phyloP scores from a whole-genome alignment of 2,113 vertebrate genomes.

The Ochotona curzoniae region DNA sequence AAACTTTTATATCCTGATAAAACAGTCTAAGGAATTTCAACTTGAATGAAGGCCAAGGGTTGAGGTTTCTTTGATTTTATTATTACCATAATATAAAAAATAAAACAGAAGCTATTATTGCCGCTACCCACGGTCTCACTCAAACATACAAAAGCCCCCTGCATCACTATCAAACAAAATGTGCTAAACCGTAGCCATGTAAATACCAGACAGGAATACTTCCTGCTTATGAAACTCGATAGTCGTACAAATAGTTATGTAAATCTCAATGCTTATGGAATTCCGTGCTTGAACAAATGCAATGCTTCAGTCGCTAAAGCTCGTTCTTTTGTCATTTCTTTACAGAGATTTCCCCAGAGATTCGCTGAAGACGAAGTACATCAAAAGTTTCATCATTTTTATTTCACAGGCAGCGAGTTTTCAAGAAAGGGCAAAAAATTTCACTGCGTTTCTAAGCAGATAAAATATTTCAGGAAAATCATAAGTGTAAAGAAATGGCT shows the following conservation, averaged over 20 bases:
- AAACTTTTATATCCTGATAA: slow-evolving; percentile 47
- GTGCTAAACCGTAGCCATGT: slow-evolving; percentile 65
- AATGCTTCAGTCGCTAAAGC: slow-evolving; percentile 76
- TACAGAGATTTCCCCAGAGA: slow-evolving; percentile 77
- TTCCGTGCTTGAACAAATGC: slow-evolving; percentile 78
- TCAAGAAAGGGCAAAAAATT: slow-evolving; percentile 48
- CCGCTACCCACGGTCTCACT: slow-evolving; percentile 21
- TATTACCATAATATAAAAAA: slow-evolving; percentile 18
- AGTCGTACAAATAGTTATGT: slow-evolving; percentile 77
- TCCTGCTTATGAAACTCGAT: slow-evolving; percentile 74
- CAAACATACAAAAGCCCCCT: slow-evolving; percentile 62
- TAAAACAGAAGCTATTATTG: slow-evolving; percentile 41
- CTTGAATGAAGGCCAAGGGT: neutral
- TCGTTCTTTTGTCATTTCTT: slow-evolving; percentile 75
- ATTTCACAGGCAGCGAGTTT: slow-evolving; percentile 56
- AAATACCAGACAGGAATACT: slow-evolving; percentile 70
- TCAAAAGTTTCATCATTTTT: slow-evolving; percentile 78
- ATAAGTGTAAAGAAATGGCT: slow-evolving; percentile 53
- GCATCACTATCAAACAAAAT: slow-evolving; percentile 65
- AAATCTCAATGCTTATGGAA: slow-evolving; percentile 80
- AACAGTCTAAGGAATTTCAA: neutral
- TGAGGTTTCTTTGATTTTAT: slow-evolving; percentile 48
- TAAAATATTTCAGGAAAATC: slow-evolving; percentile 68
- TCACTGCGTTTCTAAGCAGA: slow-evolving; percentile 66
- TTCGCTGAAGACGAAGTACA: slow-evolving; percentile 53